Conservation (phyloP, 53 echinoderm and acorn worm genomes). For the Echinarachnius parma region DNA sequence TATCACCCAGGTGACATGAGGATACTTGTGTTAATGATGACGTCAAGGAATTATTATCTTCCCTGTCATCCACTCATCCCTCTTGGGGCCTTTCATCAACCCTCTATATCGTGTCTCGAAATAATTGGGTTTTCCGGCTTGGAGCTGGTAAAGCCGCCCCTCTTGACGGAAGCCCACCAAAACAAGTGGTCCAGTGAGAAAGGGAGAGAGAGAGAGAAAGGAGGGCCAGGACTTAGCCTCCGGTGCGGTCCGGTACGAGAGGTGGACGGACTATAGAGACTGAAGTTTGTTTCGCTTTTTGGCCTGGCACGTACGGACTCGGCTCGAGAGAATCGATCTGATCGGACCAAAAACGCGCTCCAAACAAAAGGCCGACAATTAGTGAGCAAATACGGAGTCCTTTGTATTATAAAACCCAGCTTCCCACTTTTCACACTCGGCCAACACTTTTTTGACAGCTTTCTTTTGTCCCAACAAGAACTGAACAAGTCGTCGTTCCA, state of each 20-base stretch:
- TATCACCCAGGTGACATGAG: no score
- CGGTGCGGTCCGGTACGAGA: neutral
- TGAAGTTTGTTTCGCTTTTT: no score
- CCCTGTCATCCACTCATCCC: neutral
- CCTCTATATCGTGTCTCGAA: neutral
- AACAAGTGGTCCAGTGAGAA: neutral
- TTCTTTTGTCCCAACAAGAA: conserved; percentile 10
- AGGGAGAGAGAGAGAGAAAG: neutral
- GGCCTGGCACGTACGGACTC: no score
- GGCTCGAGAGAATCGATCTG: no score
- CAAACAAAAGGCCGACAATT: conserved; percentile 44
- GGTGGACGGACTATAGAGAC: neutral
- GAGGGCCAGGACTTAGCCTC: neutral
- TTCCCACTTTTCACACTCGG: conserved; percentile 46
- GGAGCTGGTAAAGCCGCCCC: neutral
- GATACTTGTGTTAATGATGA: no score
- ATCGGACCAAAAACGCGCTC: no score
- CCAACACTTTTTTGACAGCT: conserved; percentile 50
- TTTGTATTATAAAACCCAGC: conserved; percentile 19
- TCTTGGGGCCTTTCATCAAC: neutral
- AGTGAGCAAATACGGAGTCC: conserved; percentile 34
- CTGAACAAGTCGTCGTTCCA: no score
- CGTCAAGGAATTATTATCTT: conserved; percentile 9
- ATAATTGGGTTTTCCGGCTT: neutral
- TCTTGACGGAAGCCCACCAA: no score